These are phyloP conservation scores for Trichogramma evanescens DNA, from an alignment of 2,888 invertebrate species.

Conservation along the genomic window DNA sequence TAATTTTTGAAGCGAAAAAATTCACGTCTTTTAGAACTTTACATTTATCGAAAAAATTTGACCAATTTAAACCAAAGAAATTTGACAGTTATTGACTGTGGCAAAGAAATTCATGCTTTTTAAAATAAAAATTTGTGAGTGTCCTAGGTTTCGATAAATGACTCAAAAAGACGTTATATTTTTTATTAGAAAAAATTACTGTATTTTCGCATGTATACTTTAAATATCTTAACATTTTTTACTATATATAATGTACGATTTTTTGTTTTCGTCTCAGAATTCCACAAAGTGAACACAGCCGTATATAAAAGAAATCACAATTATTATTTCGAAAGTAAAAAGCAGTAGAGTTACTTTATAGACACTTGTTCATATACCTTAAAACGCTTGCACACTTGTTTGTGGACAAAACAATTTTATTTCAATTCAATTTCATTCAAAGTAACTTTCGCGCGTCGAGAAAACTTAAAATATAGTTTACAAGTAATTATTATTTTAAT, in stretches of 20 bases:
- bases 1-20: neutral
- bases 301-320: constrained; percentile 22
- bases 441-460: too few species aligned
- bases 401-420: too few species aligned
- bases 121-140: constrained; percentile 3
- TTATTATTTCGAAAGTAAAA: neutral
- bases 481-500: too few species aligned
- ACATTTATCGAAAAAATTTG: neutral
- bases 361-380: constrained; percentile 8
- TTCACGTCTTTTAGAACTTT: neutral
- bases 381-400: too few species aligned
- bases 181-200: constrained; percentile 21
- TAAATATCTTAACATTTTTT: constrained; percentile 21
- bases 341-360: constrained; percentile 1
- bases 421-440: too few species aligned
- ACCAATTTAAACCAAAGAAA: neutral
- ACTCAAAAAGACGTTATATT: constrained; percentile 4
- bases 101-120: neutral
- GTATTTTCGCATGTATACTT: constrained; percentile 20
- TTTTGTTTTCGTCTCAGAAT: constrained; percentile 15
- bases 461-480: too few species aligned
- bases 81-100: neutral
- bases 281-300: constrained; percentile 22
- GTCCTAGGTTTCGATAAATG: constrained; percentile 20
- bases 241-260: constrained; percentile 11